phyloP scores from a whole-genome alignment of 2,797 vertebrate species.

The Lepus oiostolus region DNA sequence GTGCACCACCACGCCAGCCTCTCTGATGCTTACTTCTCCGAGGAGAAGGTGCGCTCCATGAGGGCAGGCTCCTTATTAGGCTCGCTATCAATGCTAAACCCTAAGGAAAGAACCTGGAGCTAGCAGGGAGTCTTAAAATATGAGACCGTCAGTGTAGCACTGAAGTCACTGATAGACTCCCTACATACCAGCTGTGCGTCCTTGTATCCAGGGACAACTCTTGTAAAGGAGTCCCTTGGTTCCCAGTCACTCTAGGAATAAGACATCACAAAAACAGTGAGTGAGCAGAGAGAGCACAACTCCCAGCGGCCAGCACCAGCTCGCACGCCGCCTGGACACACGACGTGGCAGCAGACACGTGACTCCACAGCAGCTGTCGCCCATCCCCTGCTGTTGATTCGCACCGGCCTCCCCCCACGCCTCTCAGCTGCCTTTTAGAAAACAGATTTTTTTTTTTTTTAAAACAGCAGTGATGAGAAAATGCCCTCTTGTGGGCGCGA shows the following conservation, averaged over 20 bases:
- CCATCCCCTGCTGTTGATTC: neutral
- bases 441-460: constrained; percentile 65
- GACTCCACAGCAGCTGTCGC: constrained; percentile 33
- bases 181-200: neutral
- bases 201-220: neutral
- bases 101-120: neutral
- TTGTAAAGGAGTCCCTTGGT: constrained; percentile 44
- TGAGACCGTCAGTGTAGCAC: neutral
- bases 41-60: neutral
- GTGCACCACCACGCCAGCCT: no score
- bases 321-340: neutral
- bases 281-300: neutral
- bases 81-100: neutral
- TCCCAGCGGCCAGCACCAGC: neutral
- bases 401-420: neutral
- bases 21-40: neutral
- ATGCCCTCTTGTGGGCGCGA: constrained; percentile 89
- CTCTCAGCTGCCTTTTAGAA: constrained; percentile 62
- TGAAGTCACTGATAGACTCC: neutral
- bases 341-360: constrained; percentile 3
- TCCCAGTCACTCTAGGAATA: constrained; percentile 41
- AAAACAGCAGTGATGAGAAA: constrained; percentile 85
- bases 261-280: constrained; percentile 36
- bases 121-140: neutral
- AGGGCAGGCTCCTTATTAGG: neutral